Conservation (phyloP, 2,113 vertebrate species). For the Protobothrops mucrosquamatus region DNA sequence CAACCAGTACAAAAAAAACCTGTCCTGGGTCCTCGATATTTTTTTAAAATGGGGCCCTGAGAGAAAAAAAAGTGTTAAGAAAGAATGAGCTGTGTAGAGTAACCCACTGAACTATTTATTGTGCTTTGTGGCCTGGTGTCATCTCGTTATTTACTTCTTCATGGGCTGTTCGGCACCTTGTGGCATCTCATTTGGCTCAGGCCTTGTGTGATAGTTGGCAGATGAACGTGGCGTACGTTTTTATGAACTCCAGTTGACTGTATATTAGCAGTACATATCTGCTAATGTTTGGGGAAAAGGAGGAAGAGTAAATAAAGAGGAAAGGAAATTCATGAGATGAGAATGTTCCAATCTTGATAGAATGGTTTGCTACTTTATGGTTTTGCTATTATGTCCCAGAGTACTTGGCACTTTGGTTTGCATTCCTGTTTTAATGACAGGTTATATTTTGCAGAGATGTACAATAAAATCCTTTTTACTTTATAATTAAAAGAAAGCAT, state of each 20-base stretch:
- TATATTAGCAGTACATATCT: background rate
- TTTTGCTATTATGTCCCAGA: background rate
- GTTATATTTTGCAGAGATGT: background rate
- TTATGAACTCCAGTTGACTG: background rate
- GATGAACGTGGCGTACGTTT: background rate
- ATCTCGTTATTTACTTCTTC: background rate
- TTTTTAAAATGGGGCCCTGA: background rate
- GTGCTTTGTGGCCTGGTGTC: background rate
- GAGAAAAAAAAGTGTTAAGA: background rate
- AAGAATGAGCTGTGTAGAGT: background rate
- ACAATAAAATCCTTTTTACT: background rate
- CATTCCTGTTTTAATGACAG: background rate
- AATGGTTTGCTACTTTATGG: background rate
- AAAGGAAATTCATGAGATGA: background rate
- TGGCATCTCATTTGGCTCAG: no score
- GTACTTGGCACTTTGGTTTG: background rate
- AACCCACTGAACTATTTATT: background rate
- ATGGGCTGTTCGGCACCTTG: background rate
- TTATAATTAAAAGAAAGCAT: background rate
- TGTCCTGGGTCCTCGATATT: background rate
- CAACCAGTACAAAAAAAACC: background rate
- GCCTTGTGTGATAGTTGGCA: background rate
- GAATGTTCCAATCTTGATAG: background rate
- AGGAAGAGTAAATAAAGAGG: background rate
- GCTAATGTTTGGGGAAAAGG: background rate